These are phyloP conservation scores for Limulus polyphemus DNA, from an alignment of 2,888 invertebrate genomes.

Conservation along the genomic window DNA sequence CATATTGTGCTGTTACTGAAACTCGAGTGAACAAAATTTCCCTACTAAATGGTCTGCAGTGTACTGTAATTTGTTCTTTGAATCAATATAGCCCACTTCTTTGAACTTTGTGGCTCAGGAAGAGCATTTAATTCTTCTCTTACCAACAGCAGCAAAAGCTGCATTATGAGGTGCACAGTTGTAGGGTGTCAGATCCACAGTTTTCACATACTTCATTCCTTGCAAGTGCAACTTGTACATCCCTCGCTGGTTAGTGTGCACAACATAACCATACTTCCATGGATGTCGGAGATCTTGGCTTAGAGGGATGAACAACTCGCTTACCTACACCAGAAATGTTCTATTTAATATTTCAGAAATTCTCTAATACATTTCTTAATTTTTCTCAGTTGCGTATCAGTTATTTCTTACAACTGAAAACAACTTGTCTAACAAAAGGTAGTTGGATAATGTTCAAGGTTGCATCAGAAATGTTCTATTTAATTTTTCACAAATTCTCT, in stretches of 20 bases:
- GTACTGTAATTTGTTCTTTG: no score
- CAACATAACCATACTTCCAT: conserved; percentile 60
- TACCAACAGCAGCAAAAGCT: conserved; percentile 58
- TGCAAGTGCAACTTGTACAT: conserved; percentile 58
- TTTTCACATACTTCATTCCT: conserved; percentile 55
- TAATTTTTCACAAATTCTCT: background rate
- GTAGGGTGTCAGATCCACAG: conserved; percentile 55
- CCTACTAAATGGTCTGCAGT: no score
- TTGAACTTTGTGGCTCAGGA: no score
- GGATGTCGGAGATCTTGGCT: conserved; percentile 41
- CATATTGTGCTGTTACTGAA: no score
- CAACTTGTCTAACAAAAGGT: no score
- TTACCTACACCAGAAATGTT: conserved; percentile 31
- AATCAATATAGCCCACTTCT: no score
- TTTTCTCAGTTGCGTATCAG: background rate
- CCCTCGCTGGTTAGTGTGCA: conserved; percentile 56
- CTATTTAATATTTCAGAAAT: background rate
- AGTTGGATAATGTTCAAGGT: no score
- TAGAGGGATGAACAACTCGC: conserved; percentile 36
- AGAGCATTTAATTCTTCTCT: conserved; percentile 34
- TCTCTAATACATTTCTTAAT: background rate
- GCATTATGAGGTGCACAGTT: conserved; percentile 57
- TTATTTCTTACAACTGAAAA: background rate
- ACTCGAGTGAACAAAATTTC: no score
- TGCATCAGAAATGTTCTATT: conserved; percentile 1